Base-by-base conservation (phyloP, 2,113 vertebrate species). In the Oenanthe melanoleuca region DNA sequence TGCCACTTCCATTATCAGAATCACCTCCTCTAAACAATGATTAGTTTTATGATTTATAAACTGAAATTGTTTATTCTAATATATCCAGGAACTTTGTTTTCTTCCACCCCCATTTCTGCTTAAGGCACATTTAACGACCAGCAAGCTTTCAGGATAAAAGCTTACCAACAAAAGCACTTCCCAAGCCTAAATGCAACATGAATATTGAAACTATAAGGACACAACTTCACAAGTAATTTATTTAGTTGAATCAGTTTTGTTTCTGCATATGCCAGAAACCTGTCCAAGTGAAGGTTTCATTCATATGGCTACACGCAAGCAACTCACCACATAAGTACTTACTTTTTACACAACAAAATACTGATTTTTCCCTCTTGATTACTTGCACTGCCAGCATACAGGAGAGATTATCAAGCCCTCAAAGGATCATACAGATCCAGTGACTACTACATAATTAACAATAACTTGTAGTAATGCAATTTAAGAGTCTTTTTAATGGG, bases 361-460 rank as follows among this genome's bases (percentile, higher is more conserved):
- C 73, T 59, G 65, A 70, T 83, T 93, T 90, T 59, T 34, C 64
- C 74, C 40, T 60, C 86, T 66, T 45, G 69, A 88, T 82, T 83
- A 65, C 91, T 88, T 17, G 4, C 3, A 20, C 73, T 81, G 57
- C 88, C 60, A 84, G 77, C 91, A 63, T 64, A 85, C 88, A 91
- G 90, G 84, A 65, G 65, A 93, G 81, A 93, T 80, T 91, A 94
- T 80, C 94, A 93, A 74, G 49, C 94, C 86, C 79, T 78, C 42
- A 96, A 97, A 94, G 96, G 95, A 97, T 97, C 94, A 95, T 96
- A 79, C 96, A 93, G 97, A 97, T 98, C 97, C 96, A 97, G 97
- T 98, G 97, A 98, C 98, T 98, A 96, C 97, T 98, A 97, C 98
- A 98, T 98, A 98, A 98, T 98, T 98, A 98, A 98, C 97, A 98